Evolutionary conservation across 1,140 invertebrate genomes (phyloP).

Genomic region (Oreohelix idahoensis): DNA sequence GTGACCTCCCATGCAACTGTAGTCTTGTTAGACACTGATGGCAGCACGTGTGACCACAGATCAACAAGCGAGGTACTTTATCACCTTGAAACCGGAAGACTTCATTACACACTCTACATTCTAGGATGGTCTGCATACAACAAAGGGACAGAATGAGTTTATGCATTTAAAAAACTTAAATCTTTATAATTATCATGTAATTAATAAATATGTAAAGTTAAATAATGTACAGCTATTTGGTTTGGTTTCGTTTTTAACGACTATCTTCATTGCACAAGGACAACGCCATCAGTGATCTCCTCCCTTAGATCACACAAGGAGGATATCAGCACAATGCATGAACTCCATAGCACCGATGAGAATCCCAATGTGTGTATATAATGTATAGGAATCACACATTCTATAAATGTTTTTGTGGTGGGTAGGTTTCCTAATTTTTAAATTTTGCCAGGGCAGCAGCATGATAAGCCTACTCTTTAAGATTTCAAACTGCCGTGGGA

Average conservation of each 20-base stretch:
- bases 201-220: not conserved
- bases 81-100: slow-evolving; percentile 78
- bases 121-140: slow-evolving; percentile 71
- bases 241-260: not conserved
- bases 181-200: not conserved
- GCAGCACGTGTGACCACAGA: slow-evolving; percentile 80
- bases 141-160: not conserved
- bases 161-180: not conserved
- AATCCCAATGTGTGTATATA: too few species aligned
- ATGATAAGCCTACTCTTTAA: too few species aligned
- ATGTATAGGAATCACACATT: too few species aligned
- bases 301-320: too few species aligned
- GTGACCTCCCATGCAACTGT: slow-evolving; percentile 73
- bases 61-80: slow-evolving; percentile 78
- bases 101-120: slow-evolving; percentile 80
- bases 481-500: too few species aligned
- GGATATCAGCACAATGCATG: too few species aligned
- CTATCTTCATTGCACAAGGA: too few species aligned
- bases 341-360: too few species aligned
- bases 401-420: too few species aligned
- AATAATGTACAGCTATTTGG: not conserved
- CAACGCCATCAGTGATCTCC: too few species aligned
- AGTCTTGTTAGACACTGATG: slow-evolving; percentile 77
- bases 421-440: too few species aligned
- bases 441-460: too few species aligned